Evolutionary conservation across 2,797 vertebrate genomes (phyloP), one percentile per base, ranked within the genome.

Genomic region (Mergus octosetaceus): DNA sequence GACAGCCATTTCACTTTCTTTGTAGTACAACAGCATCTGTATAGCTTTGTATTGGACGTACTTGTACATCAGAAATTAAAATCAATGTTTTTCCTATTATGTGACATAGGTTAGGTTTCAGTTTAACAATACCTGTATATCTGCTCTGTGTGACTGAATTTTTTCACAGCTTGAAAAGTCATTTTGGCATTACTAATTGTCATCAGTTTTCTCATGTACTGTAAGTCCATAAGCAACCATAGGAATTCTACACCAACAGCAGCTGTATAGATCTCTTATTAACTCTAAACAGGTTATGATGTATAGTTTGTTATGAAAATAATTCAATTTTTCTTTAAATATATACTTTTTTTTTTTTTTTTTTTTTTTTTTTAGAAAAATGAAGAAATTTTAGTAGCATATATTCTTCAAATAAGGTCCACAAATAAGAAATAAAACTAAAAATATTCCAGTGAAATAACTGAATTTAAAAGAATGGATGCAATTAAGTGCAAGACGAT

Each of bases 111-210:
- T 82, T 43, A 88, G 72, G 43, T 73, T 96, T 94, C 75, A 64
- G 38, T 74, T 95, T 95, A 68, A 54, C 8, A 24, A 41, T 39
- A 80, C 64, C 74, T 94, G 77, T 47, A 77, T 87, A 87, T 71
- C 45, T 88, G 66, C 75, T 83, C 84, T 82, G 58, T 87, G 39
- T 84, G 72, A 87, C 36, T 70, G 24, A 64, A 96, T 97, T 96
- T 96, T 94, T 60, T 83, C 85, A 47, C 74, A 79, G 78, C 58
- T 91, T 96, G 82, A 88, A 96, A 96, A 91, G 61, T 58, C 64
- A 68, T 85, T 94, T 89, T 82, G 87, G 30, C 81, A 88, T 94
- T 95, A 83, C 86, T 96, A 89, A 89, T 96, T 94, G 84, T 75
- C 82, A 65, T 92, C 12, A 16, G 57, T 85, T 96, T 95, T 80